Percentiles rank a stretch among this genome's conserved stretches.
Conservation (phyloP, 2,888 invertebrate genomes). For the Plagiodera versicolora region DNA sequence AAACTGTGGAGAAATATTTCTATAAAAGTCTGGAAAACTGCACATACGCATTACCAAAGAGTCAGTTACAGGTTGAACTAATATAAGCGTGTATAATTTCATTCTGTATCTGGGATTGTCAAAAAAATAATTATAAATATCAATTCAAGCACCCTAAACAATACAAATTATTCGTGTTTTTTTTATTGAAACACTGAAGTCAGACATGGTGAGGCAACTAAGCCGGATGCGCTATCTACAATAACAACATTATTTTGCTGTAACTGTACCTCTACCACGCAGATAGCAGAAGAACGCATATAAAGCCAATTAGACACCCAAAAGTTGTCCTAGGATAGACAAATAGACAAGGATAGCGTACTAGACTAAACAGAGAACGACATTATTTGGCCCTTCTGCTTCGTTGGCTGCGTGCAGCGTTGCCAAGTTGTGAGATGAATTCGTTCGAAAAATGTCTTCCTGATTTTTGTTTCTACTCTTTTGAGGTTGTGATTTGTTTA, state of each 20-base stretch:
- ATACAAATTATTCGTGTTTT: background rate
- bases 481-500: no score
- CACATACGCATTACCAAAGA: no score
- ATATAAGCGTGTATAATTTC: no score
- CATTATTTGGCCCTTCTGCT: constrained; percentile 29
- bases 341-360: constrained; percentile 25
- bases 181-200: background rate
- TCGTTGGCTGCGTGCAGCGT: constrained; percentile 14
- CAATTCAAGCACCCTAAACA: no score
- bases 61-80: no score
- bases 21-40: no score
- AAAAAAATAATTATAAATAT: no score
- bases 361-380: constrained; percentile 20
- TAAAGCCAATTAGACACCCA: constrained; percentile 35
- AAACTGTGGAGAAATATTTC: no score
- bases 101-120: no score
- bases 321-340: constrained; percentile 39
- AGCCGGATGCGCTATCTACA: constrained; percentile 29
- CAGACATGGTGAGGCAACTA: constrained; percentile 5
- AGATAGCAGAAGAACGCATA: constrained; percentile 30
- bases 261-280: constrained; percentile 35
- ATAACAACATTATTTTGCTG: constrained; percentile 33
- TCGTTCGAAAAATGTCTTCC: background rate
- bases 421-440: constrained; percentile 13
- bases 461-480: no score